A percentile compares a stretch with the other conserved stretches of the same genome.
These are phyloP conservation scores for Xylota segnis DNA, from an alignment of 2,888 invertebrate genomes.

Conservation along the genomic window DNA sequence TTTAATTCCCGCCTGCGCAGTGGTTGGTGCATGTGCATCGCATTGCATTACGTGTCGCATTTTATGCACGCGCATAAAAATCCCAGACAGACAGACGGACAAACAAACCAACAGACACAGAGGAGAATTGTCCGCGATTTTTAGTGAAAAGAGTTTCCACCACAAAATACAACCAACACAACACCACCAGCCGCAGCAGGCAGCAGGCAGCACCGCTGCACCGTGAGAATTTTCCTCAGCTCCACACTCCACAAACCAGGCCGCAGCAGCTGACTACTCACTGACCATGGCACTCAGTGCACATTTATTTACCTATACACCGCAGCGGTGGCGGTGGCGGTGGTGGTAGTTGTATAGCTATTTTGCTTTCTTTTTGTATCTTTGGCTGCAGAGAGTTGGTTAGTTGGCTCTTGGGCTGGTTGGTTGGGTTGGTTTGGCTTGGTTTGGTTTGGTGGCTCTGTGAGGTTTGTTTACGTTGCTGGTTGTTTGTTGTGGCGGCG, in stretches of 20 bases:
- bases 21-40: conserved; percentile 22
- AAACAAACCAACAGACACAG: conserved; percentile 67
- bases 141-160: conserved; percentile 73
- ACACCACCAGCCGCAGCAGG: conserved; percentile 1
- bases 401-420: conserved; percentile 44
- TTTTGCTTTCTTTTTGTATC: conserved; percentile 72
- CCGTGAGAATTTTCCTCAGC: conserved; percentile 74
- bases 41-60: conserved; percentile 65
- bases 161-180: conserved; percentile 40
- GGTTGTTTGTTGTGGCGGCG: conserved; percentile 69
- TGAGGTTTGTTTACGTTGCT: conserved; percentile 74
- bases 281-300: conserved; percentile 76
- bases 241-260: conserved; percentile 67
- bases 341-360: conserved; percentile 43
- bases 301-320: conserved; percentile 62
- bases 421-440: conserved; percentile 35
- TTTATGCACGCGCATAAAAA: conserved; percentile 63
- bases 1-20: conserved; percentile 38
- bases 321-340: background rate
- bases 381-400: conserved; percentile 59
- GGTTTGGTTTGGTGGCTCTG: conserved; percentile 11
- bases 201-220: conserved; percentile 56
- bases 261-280: conserved; percentile 75
- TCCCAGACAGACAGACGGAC: conserved; percentile 65
- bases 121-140: conserved; percentile 65